phyloP scores from a whole-genome alignment of 2,888 invertebrate genomes.

The Euclidia mi region DNA sequence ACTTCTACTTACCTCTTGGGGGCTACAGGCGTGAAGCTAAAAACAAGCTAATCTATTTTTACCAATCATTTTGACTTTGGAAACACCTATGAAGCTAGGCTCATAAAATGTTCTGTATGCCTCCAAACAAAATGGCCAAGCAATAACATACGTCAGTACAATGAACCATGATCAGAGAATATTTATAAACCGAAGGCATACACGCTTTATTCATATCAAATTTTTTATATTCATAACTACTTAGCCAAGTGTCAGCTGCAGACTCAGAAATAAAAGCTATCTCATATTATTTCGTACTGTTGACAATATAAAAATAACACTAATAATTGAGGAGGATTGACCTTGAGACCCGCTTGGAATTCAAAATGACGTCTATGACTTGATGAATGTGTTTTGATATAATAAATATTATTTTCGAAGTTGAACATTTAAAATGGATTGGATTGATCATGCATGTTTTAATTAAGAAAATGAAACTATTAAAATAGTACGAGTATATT shows the following conservation, averaged over 20 bases:
- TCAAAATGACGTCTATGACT: neutral
- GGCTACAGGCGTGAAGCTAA: no score
- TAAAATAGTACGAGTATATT: no score
- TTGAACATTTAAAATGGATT: no score
- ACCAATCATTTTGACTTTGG: no score
- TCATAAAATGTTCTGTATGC: no score
- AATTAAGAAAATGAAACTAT: no score
- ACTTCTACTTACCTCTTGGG: no score
- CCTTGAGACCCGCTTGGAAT: neutral
- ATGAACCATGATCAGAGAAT: neutral
- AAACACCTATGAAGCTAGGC: no score
- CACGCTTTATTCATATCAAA: conserved; percentile 15
- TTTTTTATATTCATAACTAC: conserved; percentile 14
- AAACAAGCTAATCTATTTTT: no score
- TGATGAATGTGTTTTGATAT: neutral
- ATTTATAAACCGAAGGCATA: neutral
- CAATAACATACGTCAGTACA: neutral
- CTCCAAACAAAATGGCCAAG: neutral
- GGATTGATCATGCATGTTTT: no score
- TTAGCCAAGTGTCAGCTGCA: conserved; percentile 15
- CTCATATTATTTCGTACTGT: conserved; percentile 7
- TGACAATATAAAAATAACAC: conserved; percentile 4
- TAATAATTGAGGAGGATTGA: neutral
- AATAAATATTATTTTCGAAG: neutral
- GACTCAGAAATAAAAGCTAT: conserved; percentile 1